Base-by-base conservation (phyloP, 2,888 invertebrate species). In the Hartigia nigra region DNA sequence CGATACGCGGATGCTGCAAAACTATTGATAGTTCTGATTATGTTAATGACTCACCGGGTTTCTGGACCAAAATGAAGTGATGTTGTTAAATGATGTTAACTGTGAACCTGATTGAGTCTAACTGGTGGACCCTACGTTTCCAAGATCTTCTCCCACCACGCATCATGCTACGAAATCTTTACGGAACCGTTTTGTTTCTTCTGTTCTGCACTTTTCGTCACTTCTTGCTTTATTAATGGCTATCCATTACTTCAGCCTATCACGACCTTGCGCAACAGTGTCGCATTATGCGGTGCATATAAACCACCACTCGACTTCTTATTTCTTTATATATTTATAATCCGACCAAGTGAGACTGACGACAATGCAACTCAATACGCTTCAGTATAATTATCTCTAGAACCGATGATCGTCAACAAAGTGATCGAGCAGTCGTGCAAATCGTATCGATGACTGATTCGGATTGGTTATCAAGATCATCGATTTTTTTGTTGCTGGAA, bases 211-310 rank as follows among this genome's bases (percentile, higher is more conserved):
- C 12, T 14, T 12, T 72, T 55, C 23, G 23, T n/a, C n/a, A n/a
- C n/a, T n/a, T n/a, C 23, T 55, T 55, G 14, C 5, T 23, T 9
- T 14, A 23, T 9, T 23, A 23, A 12, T 72, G 72, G 31, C 34
- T 72, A 72, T 31, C 12, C 4, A 0, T 32, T 72, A 34, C 72
- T 31, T 9, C 5, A 34, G 34, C 0, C 72, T 12, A 79, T 74
- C 79, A 76, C 79, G 79, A 77, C 83, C 82, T 83, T 81, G 78
- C 31, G 37, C n/a, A 75, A 78, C 31, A 78, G 36, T 74, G 70
- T 83, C 81, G 70, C 79, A 70, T 83, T 82, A 34, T 81, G 82
- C 75, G 82, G 81, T 81, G 23, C 39, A 74, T 31, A 78, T 79
- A 76, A 76, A 74, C 37, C 3, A 31, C 37, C 23, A 81, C 75